These are phyloP conservation scores for Mesocentrotus franciscanus DNA, from an alignment of 53 echinoderm and acorn worm genomes.

Conservation along the genomic window DNA sequence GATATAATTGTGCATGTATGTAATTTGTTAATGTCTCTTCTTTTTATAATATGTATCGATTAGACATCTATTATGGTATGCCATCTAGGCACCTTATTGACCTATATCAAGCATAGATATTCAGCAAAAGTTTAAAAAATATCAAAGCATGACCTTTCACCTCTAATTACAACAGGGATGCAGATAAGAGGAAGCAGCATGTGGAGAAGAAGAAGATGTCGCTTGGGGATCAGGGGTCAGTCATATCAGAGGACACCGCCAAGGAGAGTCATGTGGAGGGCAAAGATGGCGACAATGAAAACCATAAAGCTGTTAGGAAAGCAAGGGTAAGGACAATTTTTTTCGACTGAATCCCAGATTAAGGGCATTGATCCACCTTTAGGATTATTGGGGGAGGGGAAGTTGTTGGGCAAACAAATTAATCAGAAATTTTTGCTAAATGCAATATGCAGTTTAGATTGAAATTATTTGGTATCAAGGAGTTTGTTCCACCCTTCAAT, in stretches of 20 bases:
- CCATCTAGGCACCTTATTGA: too few relatives aligned
- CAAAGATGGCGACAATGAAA: slow-evolving; percentile 74
- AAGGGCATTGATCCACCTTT: not conserved
- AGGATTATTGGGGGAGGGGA: not conserved
- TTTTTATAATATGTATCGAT: too few relatives aligned
- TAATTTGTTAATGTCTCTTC: too few relatives aligned
- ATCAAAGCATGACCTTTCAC: not conserved
- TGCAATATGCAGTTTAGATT: not conserved
- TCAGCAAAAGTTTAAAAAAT: too few relatives aligned
- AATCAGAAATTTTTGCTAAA: not conserved
- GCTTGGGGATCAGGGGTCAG: slow-evolving; percentile 76
- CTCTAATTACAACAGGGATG: slow-evolving; percentile 76
- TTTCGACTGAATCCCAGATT: not conserved
- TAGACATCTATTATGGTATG: too few relatives aligned
- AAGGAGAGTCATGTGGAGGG: slow-evolving; percentile 76
- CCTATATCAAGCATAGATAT: not conserved
- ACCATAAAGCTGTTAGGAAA: slow-evolving; percentile 76
- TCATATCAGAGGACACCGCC: slow-evolving; percentile 79
- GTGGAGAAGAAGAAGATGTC: slow-evolving; percentile 74
- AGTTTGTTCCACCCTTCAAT: too few relatives aligned
- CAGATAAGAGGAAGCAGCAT: slow-evolving; percentile 89
- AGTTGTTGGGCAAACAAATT: not conserved
- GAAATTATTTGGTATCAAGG: not conserved
- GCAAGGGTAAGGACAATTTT: slow-evolving; percentile 70
- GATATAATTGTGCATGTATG: too few relatives aligned